Base-by-base conservation (phyloP, 2,888 invertebrate species). In the Trilocha varians region DNA sequence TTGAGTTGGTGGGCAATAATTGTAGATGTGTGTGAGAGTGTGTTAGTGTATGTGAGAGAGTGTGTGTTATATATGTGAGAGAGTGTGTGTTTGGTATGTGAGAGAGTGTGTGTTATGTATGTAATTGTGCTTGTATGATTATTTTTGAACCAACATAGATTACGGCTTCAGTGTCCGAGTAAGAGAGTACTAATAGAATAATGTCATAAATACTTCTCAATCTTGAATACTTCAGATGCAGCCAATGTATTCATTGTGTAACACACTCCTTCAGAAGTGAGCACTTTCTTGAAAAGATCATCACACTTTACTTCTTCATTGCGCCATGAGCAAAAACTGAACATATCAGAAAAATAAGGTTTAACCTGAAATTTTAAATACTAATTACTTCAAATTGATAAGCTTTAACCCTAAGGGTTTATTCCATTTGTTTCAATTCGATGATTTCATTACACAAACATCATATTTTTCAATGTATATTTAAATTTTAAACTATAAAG, bases 261-360 rank as follows among this genome's bases (percentile, higher is more conserved):
- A 41, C 73, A 73, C 0, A 71, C 17, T 3, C 73, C 73, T 46
- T 71, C 65, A 0, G 43, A 38, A 0, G 73, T 73, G 2, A 68
- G 41, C 1, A 65, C 62, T 40, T 33, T 45, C 9, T 47, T 38
- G 13, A 70, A 66, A 3, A 45, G 1, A 1, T 34, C 0, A 0
- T 0, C 2, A 42, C 52, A 53, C 4, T 32, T 0, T 1, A 11
- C 2, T 11, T 11, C 0, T 3, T 13, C 13, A 18, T 39, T 40
- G 3, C 44, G 44, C 55, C 53, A 58, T 1, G 0, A 2, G 25
- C 48, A 39, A 4, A 38, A 41, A 0, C 3, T 3, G 11, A 59
- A 47, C 9, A 50, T 38, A 4, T 58, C 52, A 0, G 17, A 9
- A 5, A 42, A 2, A 0, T 13, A 34, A 4, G 51, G 55, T 13